These are phyloP conservation scores for Saxidomus purpurata DNA, from an alignment of 1,140 invertebrate genomes.

Conservation along the genomic window DNA sequence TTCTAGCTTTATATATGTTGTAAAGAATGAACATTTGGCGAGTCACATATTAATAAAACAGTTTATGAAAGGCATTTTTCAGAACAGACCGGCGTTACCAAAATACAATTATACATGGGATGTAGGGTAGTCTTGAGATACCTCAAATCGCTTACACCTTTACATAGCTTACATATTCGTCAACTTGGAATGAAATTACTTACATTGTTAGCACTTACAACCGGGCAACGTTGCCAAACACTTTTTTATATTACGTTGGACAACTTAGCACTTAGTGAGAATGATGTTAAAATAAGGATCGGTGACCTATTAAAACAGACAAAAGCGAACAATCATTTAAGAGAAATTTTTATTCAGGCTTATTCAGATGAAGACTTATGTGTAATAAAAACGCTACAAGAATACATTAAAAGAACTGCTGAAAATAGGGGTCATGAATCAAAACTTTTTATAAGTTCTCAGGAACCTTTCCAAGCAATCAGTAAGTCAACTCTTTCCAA, in stretches of 20 bases:
- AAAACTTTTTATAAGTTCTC: too few relatives aligned
- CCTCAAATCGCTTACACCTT: background rate
- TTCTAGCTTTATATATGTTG: background rate
- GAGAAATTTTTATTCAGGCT: background rate
- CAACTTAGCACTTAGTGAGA: background rate
- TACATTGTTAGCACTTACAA: background rate
- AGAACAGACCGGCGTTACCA: background rate
- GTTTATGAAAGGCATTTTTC: background rate
- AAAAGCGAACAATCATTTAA: background rate
- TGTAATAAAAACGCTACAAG: too few relatives aligned
- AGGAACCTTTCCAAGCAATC: too few relatives aligned
- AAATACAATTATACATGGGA: background rate
- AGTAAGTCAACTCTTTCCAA: too few relatives aligned
- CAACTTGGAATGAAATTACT: background rate
- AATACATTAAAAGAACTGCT: too few relatives aligned
- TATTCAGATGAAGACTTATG: too few relatives aligned
- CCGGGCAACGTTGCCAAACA: background rate
- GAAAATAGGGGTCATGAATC: too few relatives aligned
- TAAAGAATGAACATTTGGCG: background rate
- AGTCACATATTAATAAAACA: background rate
- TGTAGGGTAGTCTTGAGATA: background rate
- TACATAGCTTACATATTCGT: background rate
- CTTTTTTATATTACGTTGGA: background rate
- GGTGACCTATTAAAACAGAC: background rate
- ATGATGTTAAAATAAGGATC: background rate